Evolutionary conservation across 2,113 vertebrate species (phyloP).

Genomic region (Lophius piscatorius): DNA sequence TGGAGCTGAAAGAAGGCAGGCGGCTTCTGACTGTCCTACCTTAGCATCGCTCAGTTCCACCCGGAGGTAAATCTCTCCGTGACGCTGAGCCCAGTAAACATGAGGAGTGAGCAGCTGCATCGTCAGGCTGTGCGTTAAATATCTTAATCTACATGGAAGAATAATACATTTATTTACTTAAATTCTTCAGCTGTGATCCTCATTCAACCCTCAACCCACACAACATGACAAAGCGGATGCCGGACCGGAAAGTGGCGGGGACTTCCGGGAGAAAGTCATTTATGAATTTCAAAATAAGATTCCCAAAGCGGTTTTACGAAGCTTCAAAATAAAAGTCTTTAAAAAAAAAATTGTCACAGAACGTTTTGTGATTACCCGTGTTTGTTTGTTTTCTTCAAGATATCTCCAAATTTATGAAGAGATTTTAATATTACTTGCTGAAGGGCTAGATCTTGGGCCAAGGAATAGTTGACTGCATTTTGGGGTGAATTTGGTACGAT

Average conservation of each 20-base stretch:
- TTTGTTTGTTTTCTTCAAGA: too few species aligned
- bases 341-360: too few species aligned
- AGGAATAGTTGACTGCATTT: too few species aligned
- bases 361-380: too few species aligned
- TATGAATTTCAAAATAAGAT: slow-evolving; percentile 39
- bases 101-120: slow-evolving; percentile 88
- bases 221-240: neutral
- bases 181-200: neutral
- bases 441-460: too few species aligned
- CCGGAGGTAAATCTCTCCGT: slow-evolving; percentile 87
- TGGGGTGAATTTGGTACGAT: too few species aligned
- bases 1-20: neutral
- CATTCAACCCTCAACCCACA: neutral
- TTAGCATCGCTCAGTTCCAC: slow-evolving; percentile 93
- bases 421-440: too few species aligned
- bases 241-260: neutral
- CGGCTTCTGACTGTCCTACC: slow-evolving; percentile 72
- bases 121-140: neutral
- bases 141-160: neutral
- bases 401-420: too few species aligned
- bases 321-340: slow-evolving; percentile 33
- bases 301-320: fast-evolving
- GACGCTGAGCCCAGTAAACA: slow-evolving; percentile 95
- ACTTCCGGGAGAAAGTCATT: slow-evolving; percentile 34
- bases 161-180: fast-evolving